These are phyloP conservation scores for Marmota flaviventris DNA, from an alignment of 2,113 vertebrate genomes.

Conservation along the genomic window DNA sequence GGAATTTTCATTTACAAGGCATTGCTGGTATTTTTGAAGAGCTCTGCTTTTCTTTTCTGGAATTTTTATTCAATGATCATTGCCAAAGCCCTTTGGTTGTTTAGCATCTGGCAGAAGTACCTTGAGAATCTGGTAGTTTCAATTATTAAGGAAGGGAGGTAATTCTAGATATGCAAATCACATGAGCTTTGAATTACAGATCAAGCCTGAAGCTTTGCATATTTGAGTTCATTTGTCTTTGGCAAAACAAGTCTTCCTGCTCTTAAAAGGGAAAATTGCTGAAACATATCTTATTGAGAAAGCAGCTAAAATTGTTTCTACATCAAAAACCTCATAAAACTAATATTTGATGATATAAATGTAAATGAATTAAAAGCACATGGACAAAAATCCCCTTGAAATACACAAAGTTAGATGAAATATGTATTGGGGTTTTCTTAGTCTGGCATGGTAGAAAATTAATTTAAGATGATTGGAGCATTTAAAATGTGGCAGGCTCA, in stretches of 20 bases:
- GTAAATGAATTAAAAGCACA: constrained; percentile 73
- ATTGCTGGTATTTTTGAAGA: constrained; percentile 34
- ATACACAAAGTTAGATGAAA: constrained; percentile 52
- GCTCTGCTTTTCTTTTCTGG: not conserved
- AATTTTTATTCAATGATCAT: not conserved
- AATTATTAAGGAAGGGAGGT: not conserved
- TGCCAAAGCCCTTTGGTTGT: constrained; percentile 34
- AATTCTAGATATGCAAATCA: constrained; percentile 57
- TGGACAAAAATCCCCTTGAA: constrained; percentile 53
- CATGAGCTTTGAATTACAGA: not conserved
- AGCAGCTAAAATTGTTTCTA: constrained; percentile 34
- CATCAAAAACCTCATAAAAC: constrained; percentile 52
- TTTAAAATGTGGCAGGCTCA: constrained; percentile 48
- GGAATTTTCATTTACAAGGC: not conserved
- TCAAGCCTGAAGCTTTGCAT: constrained; percentile 41
- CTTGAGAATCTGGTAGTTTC: constrained; percentile 48
- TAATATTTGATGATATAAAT: constrained; percentile 66
- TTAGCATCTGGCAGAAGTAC: constrained; percentile 26
- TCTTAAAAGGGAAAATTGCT: constrained; percentile 6
- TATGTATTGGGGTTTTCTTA: constrained; percentile 26
- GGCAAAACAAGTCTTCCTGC: constrained; percentile 9
- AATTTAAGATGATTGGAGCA: constrained; percentile 67
- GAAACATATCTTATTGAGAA: constrained; percentile 45
- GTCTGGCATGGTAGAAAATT: constrained; percentile 58
- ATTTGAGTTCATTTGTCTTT: constrained; percentile 39